Percentiles rank a stretch among this genome's conserved stretches.
phyloP scores from a whole-genome alignment of 1,140 invertebrate species.

The Apocrypta bakeri region DNA sequence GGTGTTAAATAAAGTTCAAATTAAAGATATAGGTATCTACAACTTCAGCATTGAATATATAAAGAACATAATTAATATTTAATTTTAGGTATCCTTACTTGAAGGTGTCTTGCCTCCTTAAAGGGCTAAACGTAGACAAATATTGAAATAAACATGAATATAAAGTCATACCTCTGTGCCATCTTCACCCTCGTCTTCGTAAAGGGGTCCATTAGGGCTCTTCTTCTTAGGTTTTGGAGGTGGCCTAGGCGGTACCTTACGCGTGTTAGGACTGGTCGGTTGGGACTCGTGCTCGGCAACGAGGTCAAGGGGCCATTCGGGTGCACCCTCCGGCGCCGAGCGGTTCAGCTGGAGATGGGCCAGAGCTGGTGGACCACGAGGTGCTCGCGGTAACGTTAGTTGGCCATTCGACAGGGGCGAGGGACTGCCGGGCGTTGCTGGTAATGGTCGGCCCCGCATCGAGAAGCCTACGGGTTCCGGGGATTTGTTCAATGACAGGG shows the following conservation, averaged over 20 bases:
- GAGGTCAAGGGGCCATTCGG: conserved; percentile 71
- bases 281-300: conserved; percentile 50
- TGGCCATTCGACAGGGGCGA: conserved; percentile 41
- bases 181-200: conserved; percentile 90
- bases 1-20: no score
- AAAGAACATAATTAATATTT: no score
- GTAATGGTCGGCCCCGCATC: conserved; percentile 72
- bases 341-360: conserved; percentile 77
- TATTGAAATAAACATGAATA: no score
- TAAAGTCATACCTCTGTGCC: conserved; percentile 89
- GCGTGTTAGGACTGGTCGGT: conserved; percentile 50
- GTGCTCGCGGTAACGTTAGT: conserved; percentile 81
- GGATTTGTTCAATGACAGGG: conserved; percentile 82
- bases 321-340: conserved; percentile 80
- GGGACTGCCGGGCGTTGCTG: conserved; percentile 76
- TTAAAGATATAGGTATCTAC: no score
- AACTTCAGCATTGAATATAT: no score
- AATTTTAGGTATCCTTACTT: no score
- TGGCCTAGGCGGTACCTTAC: conserved; percentile 85
- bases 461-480: conserved; percentile 66
- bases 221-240: conserved; percentile 89
- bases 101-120: no score
- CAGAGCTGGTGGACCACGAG: conserved; percentile 75
- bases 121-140: no score
- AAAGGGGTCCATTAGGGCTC: conserved; percentile 78